These are phyloP conservation scores for Lasiurus borealis DNA, from an alignment of 2,113 vertebrate genomes.

Conservation along the genomic window DNA sequence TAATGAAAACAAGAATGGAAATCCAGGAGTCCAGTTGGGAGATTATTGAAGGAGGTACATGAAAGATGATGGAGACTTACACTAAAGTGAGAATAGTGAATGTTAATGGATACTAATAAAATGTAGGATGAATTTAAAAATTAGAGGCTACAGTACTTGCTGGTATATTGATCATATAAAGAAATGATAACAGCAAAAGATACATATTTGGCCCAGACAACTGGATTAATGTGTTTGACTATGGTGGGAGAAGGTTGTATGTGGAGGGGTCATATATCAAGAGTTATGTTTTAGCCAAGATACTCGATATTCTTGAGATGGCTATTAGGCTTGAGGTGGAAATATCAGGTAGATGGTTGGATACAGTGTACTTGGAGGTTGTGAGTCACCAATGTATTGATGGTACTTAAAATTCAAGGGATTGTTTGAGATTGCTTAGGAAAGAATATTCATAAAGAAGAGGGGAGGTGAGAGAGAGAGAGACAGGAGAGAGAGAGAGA, in stretches of 20 bases:
- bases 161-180: not conserved
- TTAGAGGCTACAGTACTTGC: not conserved
- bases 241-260: not conserved
- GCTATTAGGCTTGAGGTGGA: not conserved
- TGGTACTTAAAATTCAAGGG: not conserved
- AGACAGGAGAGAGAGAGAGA: not conserved
- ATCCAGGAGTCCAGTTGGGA: not conserved
- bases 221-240: not conserved
- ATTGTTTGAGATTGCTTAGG: not conserved
- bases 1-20: not conserved
- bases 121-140: constrained; percentile 26
- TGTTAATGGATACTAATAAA: not conserved
- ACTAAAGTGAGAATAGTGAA: not conserved
- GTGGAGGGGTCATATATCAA: not conserved
- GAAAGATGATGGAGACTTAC: not conserved
- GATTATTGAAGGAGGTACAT: not conserved
- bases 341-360: not conserved
- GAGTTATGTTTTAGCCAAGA: not conserved
- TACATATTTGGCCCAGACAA: not conserved
- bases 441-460: not conserved
- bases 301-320: not conserved
- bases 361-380: not conserved
- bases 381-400: not conserved
- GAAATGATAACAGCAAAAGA: not conserved
- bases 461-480: not conserved